Percentiles rank a stretch among this genome's conserved stretches.
Conservation (phyloP, 2,888 invertebrate species). For the Keiferia lycopersicella region DNA sequence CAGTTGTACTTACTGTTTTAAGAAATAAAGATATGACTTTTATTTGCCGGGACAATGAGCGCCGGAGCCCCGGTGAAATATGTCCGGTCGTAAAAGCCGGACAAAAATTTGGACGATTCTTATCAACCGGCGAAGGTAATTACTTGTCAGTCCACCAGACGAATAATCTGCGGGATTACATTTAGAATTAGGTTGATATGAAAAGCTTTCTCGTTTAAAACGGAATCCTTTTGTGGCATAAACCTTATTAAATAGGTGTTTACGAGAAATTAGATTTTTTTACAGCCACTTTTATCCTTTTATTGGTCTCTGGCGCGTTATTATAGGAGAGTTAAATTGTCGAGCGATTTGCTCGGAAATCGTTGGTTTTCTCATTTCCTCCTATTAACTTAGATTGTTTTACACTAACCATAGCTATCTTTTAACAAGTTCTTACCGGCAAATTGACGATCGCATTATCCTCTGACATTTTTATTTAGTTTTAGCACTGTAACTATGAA, state of each 20-base stretch:
- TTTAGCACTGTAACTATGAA: too few relatives aligned
- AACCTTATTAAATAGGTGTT: slow-evolving; percentile 23
- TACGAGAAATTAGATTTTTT: slow-evolving; percentile 21
- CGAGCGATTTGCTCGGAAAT: not conserved
- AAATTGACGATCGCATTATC: too few relatives aligned
- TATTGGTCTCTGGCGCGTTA: slow-evolving; percentile 15
- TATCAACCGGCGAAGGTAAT: slow-evolving; percentile 40
- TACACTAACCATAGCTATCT: not conserved
- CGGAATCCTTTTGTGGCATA: slow-evolving; percentile 6
- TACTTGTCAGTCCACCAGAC: slow-evolving; percentile 44
- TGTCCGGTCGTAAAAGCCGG: slow-evolving; percentile 33
- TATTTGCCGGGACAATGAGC: slow-evolving; percentile 37
- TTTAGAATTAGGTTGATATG: slow-evolving; percentile 38
- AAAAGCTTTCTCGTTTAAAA: slow-evolving; percentile 21
- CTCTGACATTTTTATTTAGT: too few relatives aligned
- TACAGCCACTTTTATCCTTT: slow-evolving; percentile 18
- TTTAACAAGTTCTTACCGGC: too few relatives aligned
- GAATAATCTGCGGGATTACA: slow-evolving; percentile 44
- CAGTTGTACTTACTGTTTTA: too few relatives aligned
- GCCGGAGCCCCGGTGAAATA: slow-evolving; percentile 34
- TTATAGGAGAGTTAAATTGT: slow-evolving; percentile 13
- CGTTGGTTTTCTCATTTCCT: not conserved
- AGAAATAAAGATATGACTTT: too few relatives aligned
- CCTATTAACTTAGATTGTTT: slow-evolving; percentile 2
- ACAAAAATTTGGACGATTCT: slow-evolving; percentile 38